Evolutionary conservation across 2,797 vertebrate genomes (phyloP), one percentile per base, ranked within the genome.

Genomic region (Sebastes kiyomatsui): DNA sequence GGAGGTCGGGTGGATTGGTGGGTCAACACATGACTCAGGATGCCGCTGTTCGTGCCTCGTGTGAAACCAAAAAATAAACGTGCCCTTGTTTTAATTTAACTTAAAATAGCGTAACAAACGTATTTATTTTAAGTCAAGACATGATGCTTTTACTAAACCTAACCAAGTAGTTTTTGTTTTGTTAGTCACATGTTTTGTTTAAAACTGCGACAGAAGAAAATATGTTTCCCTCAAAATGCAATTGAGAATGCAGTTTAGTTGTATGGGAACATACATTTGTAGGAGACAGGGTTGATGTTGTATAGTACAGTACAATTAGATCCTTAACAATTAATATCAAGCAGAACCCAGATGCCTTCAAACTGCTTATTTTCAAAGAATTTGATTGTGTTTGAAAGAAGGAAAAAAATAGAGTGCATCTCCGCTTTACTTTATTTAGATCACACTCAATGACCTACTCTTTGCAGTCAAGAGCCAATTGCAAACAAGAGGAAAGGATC

Each of bases 211-310:
- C 16, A 0, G 20, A n/a, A 52, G 49, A n/a, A 52, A 52, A n/a
- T n/a, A n/a, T 52, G 49, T 52, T 52, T 52, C 49, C 20, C 20
- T 54, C 18, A 4, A 49, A 49, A 49, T 49, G 16, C 16, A 49
- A 49, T 52, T 52, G 18, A 0, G 49, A 52, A 52, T 49, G 42
- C 42, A 52, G 20, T 52, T 52, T n/a, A n/a, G 49, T 52, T n/a
- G 49, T 20, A 20, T 0, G 0, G 18, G 0, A 49, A 20, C 46
- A 46, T 52, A 35, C 16, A 46, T 46, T 46, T 46, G 0, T 18
- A 52, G 0, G 49, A 4, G 20, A n/a, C 18, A 52, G 4, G 49
- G 20, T 52, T 52, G 18, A 52, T 52, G 20, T 52, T n/a, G 20
- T 52, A 52, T 20, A 52, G 20, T 52, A 4, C 0, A 4, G 49